Base-by-base conservation (phyloP, 2,113 vertebrate genomes). In the Progne subis region DNA sequence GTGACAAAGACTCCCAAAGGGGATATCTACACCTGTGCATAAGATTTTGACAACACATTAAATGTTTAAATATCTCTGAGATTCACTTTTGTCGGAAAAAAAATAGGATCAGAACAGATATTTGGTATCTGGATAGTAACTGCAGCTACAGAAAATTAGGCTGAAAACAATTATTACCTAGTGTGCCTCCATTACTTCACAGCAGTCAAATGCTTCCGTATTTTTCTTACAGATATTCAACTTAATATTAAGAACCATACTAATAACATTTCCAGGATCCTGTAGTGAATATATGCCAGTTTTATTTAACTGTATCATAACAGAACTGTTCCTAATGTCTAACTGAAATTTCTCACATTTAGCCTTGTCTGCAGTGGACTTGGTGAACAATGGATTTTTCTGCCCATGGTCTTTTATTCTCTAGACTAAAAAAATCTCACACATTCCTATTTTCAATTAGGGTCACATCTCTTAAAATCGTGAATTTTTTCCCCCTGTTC, bases 401-500 rank as follows among this genome's bases (percentile, higher is more conserved):
- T 86, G 29, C 29, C 28, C 16, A 16, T 32, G 14, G 34, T 80
- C 19, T 82, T 82, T 64, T 67, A 20, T 82, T 86, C 25, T 72
- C 8, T 55, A 47, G 23, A 78, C 41, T 85, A 37, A 94, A 83
- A 84, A 83, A 26, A 53, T 63, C 26, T 59, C 39, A 83, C 56
- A 34, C 12, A 21, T 88, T 53, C 15, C n/a, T 82, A 53, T 82
- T 88, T 92, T 88, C 57, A 85, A 0, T 56, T 82, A 69, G 37
- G 26, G 53, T 79, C 34, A 65, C 9, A 52, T 34, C 8, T 76
- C 75, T 44, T 34, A 18, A 68, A 76, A 61, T 31, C 5, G 12
- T 57, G 8, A 47, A 0, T 2, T 19, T 37, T 0, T 3, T 3
- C 5, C 6, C 2, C 6, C 11, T 7, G 37, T 72, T n/a, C 29